Conservation (phyloP, 2,797 vertebrate species). For the Megalops cyprinoides region DNA sequence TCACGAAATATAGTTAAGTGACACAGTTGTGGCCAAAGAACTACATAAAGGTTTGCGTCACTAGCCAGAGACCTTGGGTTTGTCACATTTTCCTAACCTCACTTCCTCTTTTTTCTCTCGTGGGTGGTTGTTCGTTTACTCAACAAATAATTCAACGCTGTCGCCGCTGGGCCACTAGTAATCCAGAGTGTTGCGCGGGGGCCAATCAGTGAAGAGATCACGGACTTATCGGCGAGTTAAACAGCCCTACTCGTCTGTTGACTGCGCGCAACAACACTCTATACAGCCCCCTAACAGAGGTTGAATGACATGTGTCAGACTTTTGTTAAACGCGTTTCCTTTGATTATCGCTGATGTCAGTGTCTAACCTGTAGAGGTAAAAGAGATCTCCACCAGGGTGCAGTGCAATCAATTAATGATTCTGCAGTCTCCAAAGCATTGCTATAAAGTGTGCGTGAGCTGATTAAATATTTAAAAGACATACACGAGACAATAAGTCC, state of each 20-base stretch:
- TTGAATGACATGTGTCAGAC: no score
- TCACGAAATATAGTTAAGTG: neutral
- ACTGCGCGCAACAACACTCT: no score
- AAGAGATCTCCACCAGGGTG: neutral
- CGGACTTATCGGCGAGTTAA: neutral
- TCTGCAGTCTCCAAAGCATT: no score
- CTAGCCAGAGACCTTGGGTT: neutral
- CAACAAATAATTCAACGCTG: neutral
- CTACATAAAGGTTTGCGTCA: neutral
- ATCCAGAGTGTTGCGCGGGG: no score
- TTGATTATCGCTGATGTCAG: neutral
- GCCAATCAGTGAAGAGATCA: neutral
- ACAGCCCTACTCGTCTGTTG: neutral
- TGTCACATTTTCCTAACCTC: neutral
- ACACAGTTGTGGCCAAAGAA: neutral
- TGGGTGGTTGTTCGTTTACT: neutral
- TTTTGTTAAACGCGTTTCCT: no score
- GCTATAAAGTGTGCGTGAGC: no score
- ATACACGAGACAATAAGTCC: no score
- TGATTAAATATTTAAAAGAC: no score
- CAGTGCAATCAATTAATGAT: neutral
- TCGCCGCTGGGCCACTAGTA: constrained; percentile 2
- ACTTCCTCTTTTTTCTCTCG: constrained; percentile 28
- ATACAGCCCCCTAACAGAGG: no score
- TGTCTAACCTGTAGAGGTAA: neutral